Base-by-base conservation (phyloP, 2,113 vertebrate species). In the Arvicanthis niloticus region DNA sequence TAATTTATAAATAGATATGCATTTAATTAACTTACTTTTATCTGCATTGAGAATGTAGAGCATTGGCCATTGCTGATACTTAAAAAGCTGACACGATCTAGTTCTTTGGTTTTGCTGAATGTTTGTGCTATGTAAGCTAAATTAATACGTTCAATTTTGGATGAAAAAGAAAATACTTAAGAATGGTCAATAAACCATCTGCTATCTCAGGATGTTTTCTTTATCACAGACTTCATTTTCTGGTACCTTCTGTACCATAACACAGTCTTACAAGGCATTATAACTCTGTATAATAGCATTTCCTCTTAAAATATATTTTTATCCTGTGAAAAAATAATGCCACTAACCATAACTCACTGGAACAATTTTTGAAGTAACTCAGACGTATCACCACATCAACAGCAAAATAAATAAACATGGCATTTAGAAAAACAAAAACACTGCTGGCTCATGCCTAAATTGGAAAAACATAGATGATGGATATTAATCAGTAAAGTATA, bases 311-410 rank as follows among this genome's bases (percentile, higher is more conserved):
- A 82, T 77, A 13, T 42, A 82, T 82, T n/a, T n/a, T 45, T 19
- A 91, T 24, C 68, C 16, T 72, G 2, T 17, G 62, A 70, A 95
- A 45, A 70, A 94, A 29, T 95, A 51, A 95, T 67, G 31, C 10
- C 87, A 58, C 85, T 95, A 86, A 77, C 24, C 40, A 90, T 81
- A 72, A 93, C 81, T 88, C 76, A 45, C 53, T 60, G 37, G 78
- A 94, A 90, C 10, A 56, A 22, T 75, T 88, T 95, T 82, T 58
- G 29, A 92, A 97, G 86, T 96, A 94, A 77, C 45, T 73, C 91
- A 91, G 84, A 76, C 17, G 48, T 89, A 78, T 42, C 42, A 34
- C 7, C 6, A 88, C 45, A 90, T 88, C 45, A 92, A 73, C 58
- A 88, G 42, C n/a, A 88, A 92, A 82, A 92, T 12, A 42, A 53